A percentile compares a stretch with the other conserved stretches of the same genome.
These are phyloP conservation scores for Helicoverpa armigera DNA, from an alignment of 1,140 invertebrate species.

Conservation along the genomic window DNA sequence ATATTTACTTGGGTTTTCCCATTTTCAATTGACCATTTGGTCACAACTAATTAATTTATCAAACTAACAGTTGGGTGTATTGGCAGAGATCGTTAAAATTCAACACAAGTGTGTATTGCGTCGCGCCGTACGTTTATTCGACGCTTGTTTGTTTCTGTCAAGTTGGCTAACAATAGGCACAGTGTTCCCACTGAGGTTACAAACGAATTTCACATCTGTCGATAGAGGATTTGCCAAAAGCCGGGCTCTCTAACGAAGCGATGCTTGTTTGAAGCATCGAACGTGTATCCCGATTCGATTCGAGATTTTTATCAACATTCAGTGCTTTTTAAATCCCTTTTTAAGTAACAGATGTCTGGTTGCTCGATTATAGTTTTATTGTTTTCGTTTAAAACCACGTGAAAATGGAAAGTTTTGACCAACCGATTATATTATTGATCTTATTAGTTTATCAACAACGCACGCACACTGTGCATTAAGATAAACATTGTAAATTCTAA, in stretches of 20 bases:
- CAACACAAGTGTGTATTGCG: background rate
- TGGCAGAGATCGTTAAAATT: constrained; percentile 7
- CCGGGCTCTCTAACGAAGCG: constrained; percentile 60
- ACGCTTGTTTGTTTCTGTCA: constrained; percentile 30
- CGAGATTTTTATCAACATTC: constrained; percentile 51
- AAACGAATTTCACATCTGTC: constrained; percentile 53
- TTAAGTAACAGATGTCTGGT: constrained; percentile 16
- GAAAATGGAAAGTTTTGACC: background rate
- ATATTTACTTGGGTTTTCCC: no score
- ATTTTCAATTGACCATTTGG: no score
- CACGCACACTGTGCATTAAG: background rate
- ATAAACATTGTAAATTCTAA: background rate
- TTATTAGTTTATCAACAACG: background rate
- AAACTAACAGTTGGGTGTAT: background rate
- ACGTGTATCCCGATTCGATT: constrained; percentile 43
- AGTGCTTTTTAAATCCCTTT: constrained; percentile 27
- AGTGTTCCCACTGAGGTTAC: constrained; percentile 44
- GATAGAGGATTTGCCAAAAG: constrained; percentile 61
- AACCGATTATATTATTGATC: background rate
- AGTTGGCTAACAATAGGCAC: constrained; percentile 47
- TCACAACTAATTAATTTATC: background rate
- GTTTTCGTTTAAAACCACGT: background rate
- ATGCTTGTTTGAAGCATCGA: constrained; percentile 57
- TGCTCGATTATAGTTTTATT: background rate
- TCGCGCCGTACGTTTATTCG: constrained; percentile 23